phyloP scores from a whole-genome alignment of 2,797 vertebrate species.

The Myotis vivesi region DNA sequence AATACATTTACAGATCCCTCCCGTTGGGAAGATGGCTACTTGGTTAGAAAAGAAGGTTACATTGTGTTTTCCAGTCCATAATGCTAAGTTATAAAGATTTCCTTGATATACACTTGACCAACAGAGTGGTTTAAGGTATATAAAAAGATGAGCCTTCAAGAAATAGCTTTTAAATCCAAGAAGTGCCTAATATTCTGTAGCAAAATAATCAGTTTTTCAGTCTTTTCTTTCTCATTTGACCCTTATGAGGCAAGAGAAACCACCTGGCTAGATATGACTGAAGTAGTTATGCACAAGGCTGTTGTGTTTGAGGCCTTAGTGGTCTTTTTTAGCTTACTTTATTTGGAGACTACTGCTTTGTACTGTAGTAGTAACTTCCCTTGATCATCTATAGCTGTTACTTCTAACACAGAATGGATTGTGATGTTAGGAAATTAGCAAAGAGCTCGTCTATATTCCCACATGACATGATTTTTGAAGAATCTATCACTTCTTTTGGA shows the following conservation, averaged over 20 bases:
- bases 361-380: not conserved
- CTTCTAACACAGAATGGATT: not conserved
- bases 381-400: not conserved
- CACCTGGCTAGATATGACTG: not conserved
- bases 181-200: not conserved
- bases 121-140: not conserved
- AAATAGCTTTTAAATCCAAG: conserved; percentile 28
- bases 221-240: conserved; percentile 1
- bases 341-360: not conserved
- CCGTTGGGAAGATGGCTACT: not conserved
- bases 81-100: not conserved
- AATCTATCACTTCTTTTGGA: not conserved
- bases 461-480: conserved; percentile 14
- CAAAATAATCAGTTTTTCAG: conserved; percentile 15
- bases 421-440: conserved; percentile 29
- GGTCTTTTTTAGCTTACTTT: not conserved
- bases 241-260: not conserved
- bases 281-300: not conserved
- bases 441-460: conserved; percentile 1
- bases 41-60: not conserved
- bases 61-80: not conserved
- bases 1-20: not conserved
- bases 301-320: not conserved
- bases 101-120: not conserved
- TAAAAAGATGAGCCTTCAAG: not conserved